Percentiles rank a stretch among this genome's conserved stretches.
These are phyloP conservation scores for Dexiosoma caninum DNA, from an alignment of 2,888 invertebrate genomes.

Conservation along the genomic window DNA sequence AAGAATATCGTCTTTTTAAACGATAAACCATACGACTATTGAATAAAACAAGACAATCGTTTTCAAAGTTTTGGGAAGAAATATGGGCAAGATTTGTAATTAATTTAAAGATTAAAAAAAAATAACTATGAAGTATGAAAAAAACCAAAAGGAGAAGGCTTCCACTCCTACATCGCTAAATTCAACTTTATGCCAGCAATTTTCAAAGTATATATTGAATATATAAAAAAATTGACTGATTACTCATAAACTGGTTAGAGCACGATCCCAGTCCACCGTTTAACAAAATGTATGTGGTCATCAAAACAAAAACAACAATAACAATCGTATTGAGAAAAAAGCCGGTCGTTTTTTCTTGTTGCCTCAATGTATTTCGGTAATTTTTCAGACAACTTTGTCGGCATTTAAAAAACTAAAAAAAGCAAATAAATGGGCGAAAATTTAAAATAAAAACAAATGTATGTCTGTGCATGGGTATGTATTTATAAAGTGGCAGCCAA, in stretches of 20 bases:
- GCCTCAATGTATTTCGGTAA: constrained; percentile 30
- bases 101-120: no score
- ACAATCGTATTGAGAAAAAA: constrained; percentile 15
- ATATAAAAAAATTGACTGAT: constrained; percentile 9
- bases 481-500: not conserved
- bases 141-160: not conserved
- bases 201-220: not conserved
- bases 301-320: not conserved
- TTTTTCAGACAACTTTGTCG: constrained; percentile 50
- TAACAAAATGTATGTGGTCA: not conserved
- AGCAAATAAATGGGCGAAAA: not conserved
- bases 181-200: not conserved
- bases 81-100: no score
- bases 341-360: constrained; percentile 27
- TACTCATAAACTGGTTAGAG: constrained; percentile 34
- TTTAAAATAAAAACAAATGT: not conserved
- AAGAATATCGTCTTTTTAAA: no score
- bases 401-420: constrained; percentile 28
- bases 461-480: not conserved
- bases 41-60: no score
- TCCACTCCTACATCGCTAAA: not conserved
- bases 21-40: no score
- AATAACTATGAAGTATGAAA: not conserved
- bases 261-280: constrained; percentile 3
- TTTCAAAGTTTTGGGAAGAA: no score